phyloP scores from a whole-genome alignment of 1,140 invertebrate species.

The Pseudomyrmex cubaensis region DNA sequence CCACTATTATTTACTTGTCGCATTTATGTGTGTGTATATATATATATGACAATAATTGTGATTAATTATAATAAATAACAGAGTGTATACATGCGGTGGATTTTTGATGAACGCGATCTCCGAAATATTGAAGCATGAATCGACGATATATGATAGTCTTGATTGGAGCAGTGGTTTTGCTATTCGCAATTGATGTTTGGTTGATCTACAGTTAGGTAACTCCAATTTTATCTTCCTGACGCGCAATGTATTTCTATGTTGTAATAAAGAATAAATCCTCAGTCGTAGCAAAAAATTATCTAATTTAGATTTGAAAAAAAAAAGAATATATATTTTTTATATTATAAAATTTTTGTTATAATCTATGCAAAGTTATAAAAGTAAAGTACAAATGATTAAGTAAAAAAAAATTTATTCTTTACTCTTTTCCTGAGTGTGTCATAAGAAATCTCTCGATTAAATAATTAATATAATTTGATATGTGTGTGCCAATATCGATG shows the following conservation, averaged over 20 bases:
- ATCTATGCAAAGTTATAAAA: not conserved
- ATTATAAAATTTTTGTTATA: no score
- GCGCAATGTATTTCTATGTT: not conserved
- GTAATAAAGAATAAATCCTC: no score
- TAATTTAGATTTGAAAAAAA: not conserved
- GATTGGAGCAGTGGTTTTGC: not conserved
- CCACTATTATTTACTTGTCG: not conserved
- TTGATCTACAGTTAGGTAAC: conserved; percentile 51
- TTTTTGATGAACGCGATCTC: not conserved
- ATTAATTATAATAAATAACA: not conserved
- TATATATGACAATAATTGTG: not conserved
- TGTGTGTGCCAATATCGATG: not conserved
- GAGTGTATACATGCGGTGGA: not conserved
- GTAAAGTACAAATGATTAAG: not conserved
- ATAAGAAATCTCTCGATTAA: not conserved
- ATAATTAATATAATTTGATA: not conserved
- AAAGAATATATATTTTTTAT: no score
- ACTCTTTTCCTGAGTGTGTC: not conserved
- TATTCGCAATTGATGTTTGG: not conserved
- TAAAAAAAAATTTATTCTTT: not conserved
- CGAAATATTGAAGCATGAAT: conserved; percentile 17
- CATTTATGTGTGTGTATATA: not conserved
- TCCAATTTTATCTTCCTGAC: conserved; percentile 1
- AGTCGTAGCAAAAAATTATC: no score
- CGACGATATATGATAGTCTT: not conserved